Percentiles rank a stretch among this genome's conserved stretches.
Conservation (phyloP, 2,113 vertebrate genomes). For the Hepsetus odoe region DNA sequence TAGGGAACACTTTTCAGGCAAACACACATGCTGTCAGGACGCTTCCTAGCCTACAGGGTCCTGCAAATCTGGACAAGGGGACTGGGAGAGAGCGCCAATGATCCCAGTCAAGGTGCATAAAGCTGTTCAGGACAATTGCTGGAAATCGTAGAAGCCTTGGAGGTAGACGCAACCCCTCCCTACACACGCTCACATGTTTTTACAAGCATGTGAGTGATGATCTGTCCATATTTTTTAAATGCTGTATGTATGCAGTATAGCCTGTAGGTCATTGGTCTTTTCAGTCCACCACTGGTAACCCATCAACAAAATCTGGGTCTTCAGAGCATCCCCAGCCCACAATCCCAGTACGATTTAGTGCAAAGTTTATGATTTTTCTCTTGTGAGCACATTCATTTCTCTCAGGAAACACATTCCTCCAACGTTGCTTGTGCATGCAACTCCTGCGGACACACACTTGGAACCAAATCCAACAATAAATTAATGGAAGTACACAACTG, state of each 20-base stretch:
- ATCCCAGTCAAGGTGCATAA: background rate
- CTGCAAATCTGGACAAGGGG: background rate
- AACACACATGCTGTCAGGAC: conserved; percentile 46
- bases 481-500: conserved; percentile 63
- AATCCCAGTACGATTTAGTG: conserved; percentile 33
- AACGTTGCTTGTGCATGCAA: conserved; percentile 1
- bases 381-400: conserved; percentile 35
- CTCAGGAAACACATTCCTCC: conserved; percentile 10
- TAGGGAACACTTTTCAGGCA: no score
- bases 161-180: background rate
- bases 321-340: background rate
- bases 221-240: background rate
- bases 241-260: background rate
- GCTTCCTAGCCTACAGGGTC: background rate
- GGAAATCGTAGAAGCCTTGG: background rate
- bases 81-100: background rate
- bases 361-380: conserved; percentile 36
- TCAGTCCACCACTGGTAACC: background rate
- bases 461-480: conserved; percentile 64
- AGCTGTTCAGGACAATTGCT: conserved; percentile 26
- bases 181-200: background rate
- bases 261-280: background rate
- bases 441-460: background rate
- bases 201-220: conserved; percentile 27
- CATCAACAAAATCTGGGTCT: background rate